Evolutionary conservation across 2,888 invertebrate genomes (phyloP).

Genomic region (Trissoscelio sp.): DNA sequence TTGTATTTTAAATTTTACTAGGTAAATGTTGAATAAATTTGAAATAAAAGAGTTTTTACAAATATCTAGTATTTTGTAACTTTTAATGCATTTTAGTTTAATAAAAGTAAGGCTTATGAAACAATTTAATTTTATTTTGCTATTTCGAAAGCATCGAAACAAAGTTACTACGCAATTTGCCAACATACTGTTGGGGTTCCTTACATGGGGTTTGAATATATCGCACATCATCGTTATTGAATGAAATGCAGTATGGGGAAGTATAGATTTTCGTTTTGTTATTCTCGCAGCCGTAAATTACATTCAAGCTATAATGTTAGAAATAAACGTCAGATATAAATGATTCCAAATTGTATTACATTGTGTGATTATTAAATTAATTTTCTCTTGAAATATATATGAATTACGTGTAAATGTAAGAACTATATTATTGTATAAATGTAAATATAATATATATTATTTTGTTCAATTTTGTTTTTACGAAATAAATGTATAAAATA

Average conservation of each 20-base stretch:
- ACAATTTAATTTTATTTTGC: slow-evolving; percentile 33
- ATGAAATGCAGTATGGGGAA: slow-evolving; percentile 41
- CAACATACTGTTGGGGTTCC: slow-evolving; percentile 44
- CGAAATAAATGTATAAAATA: no score
- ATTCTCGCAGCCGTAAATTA: slow-evolving; percentile 40
- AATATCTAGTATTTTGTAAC: no score
- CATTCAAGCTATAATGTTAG: slow-evolving; percentile 25
- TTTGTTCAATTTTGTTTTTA: no score
- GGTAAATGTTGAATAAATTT: no score
- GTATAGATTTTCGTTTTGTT: slow-evolving; percentile 53
- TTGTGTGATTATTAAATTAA: not conserved
- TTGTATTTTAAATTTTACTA: no score
- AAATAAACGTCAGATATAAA: slow-evolving; percentile 34
- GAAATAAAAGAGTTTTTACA: no score
- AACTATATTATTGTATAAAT: no score
- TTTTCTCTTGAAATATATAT: no score
- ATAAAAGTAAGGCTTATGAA: slow-evolving; percentile 13
- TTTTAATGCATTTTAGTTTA: not conserved
- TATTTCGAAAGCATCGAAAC: slow-evolving; percentile 40
- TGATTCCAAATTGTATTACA: slow-evolving; percentile 8
- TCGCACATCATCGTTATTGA: slow-evolving; percentile 53
- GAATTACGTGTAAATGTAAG: no score
- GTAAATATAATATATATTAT: no score
- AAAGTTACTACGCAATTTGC: slow-evolving; percentile 58
- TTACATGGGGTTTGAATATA: slow-evolving; percentile 50